Conservation (phyloP, 2,113 vertebrate species). For the Alligator sinensis region DNA sequence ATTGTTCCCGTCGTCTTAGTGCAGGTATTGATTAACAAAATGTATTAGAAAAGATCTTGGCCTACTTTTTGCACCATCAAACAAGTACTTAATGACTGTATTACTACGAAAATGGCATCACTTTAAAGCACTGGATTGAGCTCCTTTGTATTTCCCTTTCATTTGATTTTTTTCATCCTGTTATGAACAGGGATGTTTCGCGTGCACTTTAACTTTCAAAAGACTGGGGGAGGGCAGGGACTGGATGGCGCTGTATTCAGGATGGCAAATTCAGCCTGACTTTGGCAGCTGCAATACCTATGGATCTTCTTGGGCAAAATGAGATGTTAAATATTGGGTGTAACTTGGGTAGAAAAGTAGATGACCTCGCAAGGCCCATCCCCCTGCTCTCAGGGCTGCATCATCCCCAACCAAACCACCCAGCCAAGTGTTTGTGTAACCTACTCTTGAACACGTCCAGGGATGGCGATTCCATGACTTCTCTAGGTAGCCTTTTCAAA, state of each 20-base stretch:
- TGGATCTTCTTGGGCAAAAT: neutral
- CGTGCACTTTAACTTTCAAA: neutral
- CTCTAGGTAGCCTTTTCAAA: too few species aligned
- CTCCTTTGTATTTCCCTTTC: constrained; percentile 30
- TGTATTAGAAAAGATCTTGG: constrained; percentile 66
- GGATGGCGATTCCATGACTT: too few species aligned
- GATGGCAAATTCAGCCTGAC: neutral
- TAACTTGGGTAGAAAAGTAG: neutral
- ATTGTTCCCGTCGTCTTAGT: constrained; percentile 54
- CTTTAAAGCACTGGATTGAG: constrained; percentile 54
- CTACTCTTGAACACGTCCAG: too few species aligned
- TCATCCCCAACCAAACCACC: too few species aligned
- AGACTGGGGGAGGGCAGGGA: neutral
- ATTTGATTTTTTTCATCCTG: constrained; percentile 16
- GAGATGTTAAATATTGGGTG: neutral
- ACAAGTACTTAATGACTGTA: constrained; percentile 64
- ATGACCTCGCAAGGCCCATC: too few species aligned
- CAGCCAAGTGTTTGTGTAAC: too few species aligned
- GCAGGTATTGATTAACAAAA: constrained; percentile 68
- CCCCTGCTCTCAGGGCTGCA: too few species aligned
- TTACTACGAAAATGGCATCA: constrained; percentile 52
- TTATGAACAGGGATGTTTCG: constrained; percentile 49
- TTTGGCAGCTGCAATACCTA: neutral
- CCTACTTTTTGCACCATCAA: constrained; percentile 69
- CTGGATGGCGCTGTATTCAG: neutral